Percentiles rank a stretch among this genome's conserved stretches.
Conservation (phyloP, 1,140 invertebrate genomes). For the Spodoptera frugiperda region DNA sequence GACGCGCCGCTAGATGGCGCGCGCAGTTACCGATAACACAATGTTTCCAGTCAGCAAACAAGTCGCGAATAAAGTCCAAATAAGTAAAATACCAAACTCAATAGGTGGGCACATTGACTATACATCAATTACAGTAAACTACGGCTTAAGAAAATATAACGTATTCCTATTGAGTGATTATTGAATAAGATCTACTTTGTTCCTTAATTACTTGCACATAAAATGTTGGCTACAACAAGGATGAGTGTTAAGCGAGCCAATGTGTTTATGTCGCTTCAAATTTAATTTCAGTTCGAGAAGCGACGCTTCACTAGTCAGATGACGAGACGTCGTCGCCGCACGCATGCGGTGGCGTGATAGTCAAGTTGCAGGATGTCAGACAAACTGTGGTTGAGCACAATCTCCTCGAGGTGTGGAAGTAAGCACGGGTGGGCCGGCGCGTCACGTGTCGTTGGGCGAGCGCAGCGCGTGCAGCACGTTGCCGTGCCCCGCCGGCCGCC, state of each 20-base stretch:
- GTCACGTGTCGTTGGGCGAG: slow-evolving; percentile 78
- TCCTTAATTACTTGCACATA: slow-evolving; percentile 40
- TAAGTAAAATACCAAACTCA: slow-evolving; percentile 64
- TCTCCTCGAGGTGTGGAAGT: no score
- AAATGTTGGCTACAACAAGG: slow-evolving; percentile 36
- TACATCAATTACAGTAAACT: slow-evolving; percentile 63
- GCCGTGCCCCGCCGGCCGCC: slow-evolving; percentile 74
- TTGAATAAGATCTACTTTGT: slow-evolving; percentile 54
- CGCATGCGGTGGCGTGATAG: background rate
- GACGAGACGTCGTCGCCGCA: slow-evolving; percentile 32
- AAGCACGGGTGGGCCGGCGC: slow-evolving; percentile 12
- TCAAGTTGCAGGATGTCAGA: background rate
- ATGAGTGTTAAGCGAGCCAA: slow-evolving; percentile 9
- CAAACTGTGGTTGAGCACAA: no score
- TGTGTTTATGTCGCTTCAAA: slow-evolving; percentile 11
- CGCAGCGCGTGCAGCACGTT: slow-evolving; percentile 71
- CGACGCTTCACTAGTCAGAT: slow-evolving; percentile 16
- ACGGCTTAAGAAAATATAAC: slow-evolving; percentile 57
- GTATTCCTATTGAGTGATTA: slow-evolving; percentile 58
- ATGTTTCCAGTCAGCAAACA: slow-evolving; percentile 24
- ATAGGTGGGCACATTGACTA: slow-evolving; percentile 81
- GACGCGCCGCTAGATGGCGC: background rate
- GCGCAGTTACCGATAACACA: background rate
- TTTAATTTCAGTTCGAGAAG: slow-evolving; percentile 54
- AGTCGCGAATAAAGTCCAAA: slow-evolving; percentile 50